A percentile compares a stretch with the other conserved stretches of the same genome.
Evolutionary conservation across 1,140 invertebrate genomes (phyloP).

Genomic region (Drosophila obscura): DNA sequence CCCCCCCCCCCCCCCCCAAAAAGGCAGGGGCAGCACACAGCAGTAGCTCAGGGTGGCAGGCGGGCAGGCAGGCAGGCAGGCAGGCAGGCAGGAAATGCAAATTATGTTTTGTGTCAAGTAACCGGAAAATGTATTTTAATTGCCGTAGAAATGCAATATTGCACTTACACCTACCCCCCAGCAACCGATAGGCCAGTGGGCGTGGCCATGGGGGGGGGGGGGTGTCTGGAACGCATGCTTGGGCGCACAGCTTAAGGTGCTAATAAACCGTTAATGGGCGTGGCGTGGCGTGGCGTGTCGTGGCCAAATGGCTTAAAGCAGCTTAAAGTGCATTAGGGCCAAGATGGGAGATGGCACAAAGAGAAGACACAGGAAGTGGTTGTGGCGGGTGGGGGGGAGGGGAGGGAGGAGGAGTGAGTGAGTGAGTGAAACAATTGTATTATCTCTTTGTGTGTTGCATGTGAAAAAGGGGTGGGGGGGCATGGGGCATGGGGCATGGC

Average conservation of each 20-base stretch:
- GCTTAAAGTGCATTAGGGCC: conserved; percentile 25
- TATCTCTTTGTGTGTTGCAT: conserved; percentile 8
- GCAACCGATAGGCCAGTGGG: not conserved
- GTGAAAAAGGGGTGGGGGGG: not conserved
- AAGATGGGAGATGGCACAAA: conserved; percentile 15
- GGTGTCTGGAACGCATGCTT: no score
- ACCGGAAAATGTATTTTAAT: conserved; percentile 84
- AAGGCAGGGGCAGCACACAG: not conserved
- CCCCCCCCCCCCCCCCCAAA: not conserved
- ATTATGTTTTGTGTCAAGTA: conserved; percentile 84
- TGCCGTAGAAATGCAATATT: conserved; percentile 80
- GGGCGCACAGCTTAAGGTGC: conserved; percentile 41
- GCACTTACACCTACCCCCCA: conserved; percentile 36
- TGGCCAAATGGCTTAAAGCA: conserved; percentile 5
- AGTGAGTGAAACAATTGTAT: conserved; percentile 18
- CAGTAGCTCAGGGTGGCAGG: conserved; percentile 4
- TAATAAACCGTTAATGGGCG: conserved; percentile 57
- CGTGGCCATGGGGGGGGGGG: not conserved
- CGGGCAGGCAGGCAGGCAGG: not conserved
- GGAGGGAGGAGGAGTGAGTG: no score
- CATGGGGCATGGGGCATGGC: conserved; percentile 18
- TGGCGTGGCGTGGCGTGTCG: not conserved
- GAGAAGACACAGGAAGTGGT: not conserved
- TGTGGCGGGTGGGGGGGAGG: no score
- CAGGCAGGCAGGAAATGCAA: conserved; percentile 57